Conservation (phyloP, 1,140 invertebrate species). For the Catajapyx aquilonaris region DNA sequence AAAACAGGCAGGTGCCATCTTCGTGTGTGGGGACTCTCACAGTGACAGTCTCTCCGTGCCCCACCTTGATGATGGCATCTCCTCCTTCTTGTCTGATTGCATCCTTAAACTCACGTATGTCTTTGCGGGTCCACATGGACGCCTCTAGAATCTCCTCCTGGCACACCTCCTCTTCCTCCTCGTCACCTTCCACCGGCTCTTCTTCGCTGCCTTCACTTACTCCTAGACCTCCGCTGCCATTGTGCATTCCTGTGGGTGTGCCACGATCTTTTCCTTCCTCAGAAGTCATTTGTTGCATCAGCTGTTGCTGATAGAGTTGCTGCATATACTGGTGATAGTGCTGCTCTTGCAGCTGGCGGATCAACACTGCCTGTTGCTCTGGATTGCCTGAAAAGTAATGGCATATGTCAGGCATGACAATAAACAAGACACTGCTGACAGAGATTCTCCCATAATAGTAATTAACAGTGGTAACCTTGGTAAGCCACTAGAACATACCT, state of each 20-base stretch:
- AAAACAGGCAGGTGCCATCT: constrained; percentile 85
- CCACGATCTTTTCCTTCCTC: neutral
- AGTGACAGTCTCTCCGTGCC: constrained; percentile 93
- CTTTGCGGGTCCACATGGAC: constrained; percentile 85
- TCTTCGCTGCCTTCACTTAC: constrained; percentile 10
- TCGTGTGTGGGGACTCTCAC: constrained; percentile 92
- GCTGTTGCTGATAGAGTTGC: constrained; percentile 44
- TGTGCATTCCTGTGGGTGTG: neutral
- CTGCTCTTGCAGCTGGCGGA: constrained; percentile 84
- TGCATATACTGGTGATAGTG: constrained; percentile 98
- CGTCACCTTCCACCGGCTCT: constrained; percentile 8
- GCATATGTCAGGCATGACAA: too few species aligned
- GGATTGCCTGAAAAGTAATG: neutral
- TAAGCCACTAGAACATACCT: too few species aligned
- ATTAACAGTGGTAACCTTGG: too few species aligned
- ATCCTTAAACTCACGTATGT: constrained; percentile 62
- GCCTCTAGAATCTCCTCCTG: constrained; percentile 28
- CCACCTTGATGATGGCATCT: constrained; percentile 85
- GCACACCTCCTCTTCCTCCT: constrained; percentile 9
- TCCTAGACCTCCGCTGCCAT: constrained; percentile 6
- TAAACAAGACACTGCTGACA: too few species aligned
- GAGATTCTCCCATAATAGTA: too few species aligned
- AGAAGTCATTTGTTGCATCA: neutral
- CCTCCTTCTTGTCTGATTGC: constrained; percentile 62
- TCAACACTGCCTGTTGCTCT: constrained; percentile 64